phyloP scores from a whole-genome alignment of 2,888 invertebrate genomes.

The Pachycephus smyrnensis region DNA sequence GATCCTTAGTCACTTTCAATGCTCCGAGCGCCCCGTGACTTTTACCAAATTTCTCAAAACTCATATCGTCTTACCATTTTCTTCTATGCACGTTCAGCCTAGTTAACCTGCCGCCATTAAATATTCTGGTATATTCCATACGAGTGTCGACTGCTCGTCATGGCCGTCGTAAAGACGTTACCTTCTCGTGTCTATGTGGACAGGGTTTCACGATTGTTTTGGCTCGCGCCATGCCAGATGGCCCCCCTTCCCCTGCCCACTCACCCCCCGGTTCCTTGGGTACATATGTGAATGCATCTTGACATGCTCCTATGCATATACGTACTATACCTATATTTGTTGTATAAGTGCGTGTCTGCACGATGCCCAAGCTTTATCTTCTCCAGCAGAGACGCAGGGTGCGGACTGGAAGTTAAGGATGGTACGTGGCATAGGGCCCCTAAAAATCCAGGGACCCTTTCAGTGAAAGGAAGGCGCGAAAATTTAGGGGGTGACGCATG shows the following conservation, averaged over 20 bases:
- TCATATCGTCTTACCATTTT: neutral
- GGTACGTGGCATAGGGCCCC: neutral
- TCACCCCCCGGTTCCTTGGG: neutral
- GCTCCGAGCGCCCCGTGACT: neutral
- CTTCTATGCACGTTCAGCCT: neutral
- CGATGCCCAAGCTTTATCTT: slow-evolving; percentile 3
- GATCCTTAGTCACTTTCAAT: neutral
- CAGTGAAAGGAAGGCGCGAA: slow-evolving; percentile 21
- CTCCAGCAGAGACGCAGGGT: neutral
- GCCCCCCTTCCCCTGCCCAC: slow-evolving; percentile 23
- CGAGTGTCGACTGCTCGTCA: neutral
- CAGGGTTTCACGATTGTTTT: slow-evolving; percentile 29
- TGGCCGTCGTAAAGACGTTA: neutral
- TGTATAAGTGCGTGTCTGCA: neutral
- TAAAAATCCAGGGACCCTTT: slow-evolving; percentile 1
- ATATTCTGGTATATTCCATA: neutral
- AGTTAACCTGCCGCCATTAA: neutral
- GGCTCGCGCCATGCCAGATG: slow-evolving; percentile 41
- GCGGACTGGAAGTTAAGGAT: neutral
- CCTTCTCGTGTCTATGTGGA: neutral
- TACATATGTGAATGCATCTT: neutral
- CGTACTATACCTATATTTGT: neutral
- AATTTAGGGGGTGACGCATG: slow-evolving; percentile 16
- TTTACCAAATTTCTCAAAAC: neutral
- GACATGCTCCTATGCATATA: neutral